These are phyloP conservation scores for Petrolisthes manimaculis DNA, from an alignment of 2,888 invertebrate species.

Conservation along the genomic window DNA sequence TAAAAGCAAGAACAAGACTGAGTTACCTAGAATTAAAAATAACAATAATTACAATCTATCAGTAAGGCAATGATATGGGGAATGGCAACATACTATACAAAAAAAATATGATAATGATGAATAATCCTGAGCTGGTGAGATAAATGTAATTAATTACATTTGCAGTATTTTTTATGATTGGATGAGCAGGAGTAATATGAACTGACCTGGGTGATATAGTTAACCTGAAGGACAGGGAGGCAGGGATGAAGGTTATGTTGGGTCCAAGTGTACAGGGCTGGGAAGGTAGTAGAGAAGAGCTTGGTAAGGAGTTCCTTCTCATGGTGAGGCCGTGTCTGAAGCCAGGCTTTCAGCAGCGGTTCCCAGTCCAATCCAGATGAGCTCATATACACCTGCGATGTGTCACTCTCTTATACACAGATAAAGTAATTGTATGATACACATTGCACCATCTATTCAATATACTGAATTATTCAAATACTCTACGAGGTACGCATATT, in stretches of 20 bases:
- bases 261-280: slow-evolving; percentile 82
- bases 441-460: too few relatives aligned
- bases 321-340: slow-evolving; percentile 76
- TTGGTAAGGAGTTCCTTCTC: slow-evolving; percentile 78
- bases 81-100: too few relatives aligned
- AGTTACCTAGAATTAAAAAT: too few relatives aligned
- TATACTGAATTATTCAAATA: neutral
- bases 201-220: slow-evolving; percentile 81
- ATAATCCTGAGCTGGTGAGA: too few relatives aligned
- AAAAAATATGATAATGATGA: too few relatives aligned
- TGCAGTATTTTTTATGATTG: too few relatives aligned
- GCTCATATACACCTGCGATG: slow-evolving; percentile 89
- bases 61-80: too few relatives aligned
- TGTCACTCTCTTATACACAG: neutral
- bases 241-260: slow-evolving; percentile 85
- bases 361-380: slow-evolving; percentile 94
- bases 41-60: too few relatives aligned
- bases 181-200: neutral
- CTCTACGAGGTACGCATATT: neutral
- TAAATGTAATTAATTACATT: too few relatives aligned
- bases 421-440: too few relatives aligned
- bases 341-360: slow-evolving; percentile 89
- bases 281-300: slow-evolving; percentile 83
- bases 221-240: slow-evolving; percentile 91
- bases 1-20: too few relatives aligned